Conservation (phyloP, 2,797 vertebrate genomes). For the Loriculus beryllinus region DNA sequence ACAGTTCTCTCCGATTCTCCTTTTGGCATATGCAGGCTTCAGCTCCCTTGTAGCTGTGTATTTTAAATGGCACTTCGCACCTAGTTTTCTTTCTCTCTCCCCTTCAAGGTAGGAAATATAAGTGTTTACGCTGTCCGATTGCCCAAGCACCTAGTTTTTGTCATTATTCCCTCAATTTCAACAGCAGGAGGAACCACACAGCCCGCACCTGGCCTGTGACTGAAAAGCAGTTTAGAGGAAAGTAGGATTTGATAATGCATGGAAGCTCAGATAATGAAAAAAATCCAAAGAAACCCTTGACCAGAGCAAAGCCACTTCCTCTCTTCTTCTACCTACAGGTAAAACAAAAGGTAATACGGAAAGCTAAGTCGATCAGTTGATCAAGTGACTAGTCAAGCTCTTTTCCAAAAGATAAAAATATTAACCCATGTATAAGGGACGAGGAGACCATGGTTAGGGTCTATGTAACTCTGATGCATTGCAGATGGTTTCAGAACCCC, state of each 20-base stretch:
- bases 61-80: not conserved
- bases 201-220: not conserved
- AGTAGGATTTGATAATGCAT: not conserved
- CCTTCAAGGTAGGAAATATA: not conserved
- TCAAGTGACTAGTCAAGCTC: not conserved
- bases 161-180: not conserved
- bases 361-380: not conserved
- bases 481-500: not conserved
- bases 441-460: not conserved
- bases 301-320: not conserved
- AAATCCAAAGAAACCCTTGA: not conserved
- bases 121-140: not conserved
- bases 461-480: not conserved
- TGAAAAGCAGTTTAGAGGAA: not conserved
- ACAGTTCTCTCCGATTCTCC: not conserved
- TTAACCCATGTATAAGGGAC: not conserved
- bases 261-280: not conserved
- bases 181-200: not conserved
- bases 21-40: not conserved
- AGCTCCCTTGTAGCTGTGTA: not conserved
- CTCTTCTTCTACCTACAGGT: not conserved
- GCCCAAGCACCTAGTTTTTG: not conserved
- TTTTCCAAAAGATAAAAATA: not conserved
- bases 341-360: not conserved
- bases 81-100: not conserved